These are phyloP conservation scores for Pachyseris speciosa DNA, from an alignment of 64 coral and sea anemone species.

Conservation along the genomic window DNA sequence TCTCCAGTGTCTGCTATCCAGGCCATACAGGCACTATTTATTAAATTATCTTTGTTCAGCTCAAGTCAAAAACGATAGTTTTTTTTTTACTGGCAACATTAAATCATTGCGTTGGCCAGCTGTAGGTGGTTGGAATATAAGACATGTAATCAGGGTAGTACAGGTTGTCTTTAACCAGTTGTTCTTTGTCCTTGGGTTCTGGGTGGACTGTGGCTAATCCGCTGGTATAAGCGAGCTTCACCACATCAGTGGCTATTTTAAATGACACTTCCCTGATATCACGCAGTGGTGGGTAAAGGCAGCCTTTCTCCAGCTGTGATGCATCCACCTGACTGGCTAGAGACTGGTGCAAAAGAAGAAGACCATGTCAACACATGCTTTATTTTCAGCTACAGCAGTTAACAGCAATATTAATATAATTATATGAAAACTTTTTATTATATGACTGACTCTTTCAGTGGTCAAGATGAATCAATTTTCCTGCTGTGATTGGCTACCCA, in stretches of 20 bases:
- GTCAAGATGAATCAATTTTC: too few relatives aligned
- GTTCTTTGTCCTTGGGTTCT: slow-evolving; percentile 89
- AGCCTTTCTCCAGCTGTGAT: slow-evolving; percentile 84
- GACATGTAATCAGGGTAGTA: slow-evolving; percentile 91
- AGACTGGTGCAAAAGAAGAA: slow-evolving; percentile 53
- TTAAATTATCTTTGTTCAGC: too few relatives aligned
- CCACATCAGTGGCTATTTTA: slow-evolving; percentile 70
- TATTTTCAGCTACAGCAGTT: too few relatives aligned
- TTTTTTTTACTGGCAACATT: neutral
- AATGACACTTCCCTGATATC: slow-evolving; percentile 85
- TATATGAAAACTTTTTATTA: too few relatives aligned
- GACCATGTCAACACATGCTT: too few relatives aligned
- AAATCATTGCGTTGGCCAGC: slow-evolving; percentile 66
- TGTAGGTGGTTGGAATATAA: slow-evolving; percentile 86
- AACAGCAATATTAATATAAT: too few relatives aligned
- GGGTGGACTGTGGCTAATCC: slow-evolving; percentile 82
- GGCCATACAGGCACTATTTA: too few relatives aligned
- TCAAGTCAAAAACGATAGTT: too few relatives aligned
- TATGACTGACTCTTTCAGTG: too few relatives aligned
- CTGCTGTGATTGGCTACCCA: too few relatives aligned
- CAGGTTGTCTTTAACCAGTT: slow-evolving; percentile 64
- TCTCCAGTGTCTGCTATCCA: too few relatives aligned
- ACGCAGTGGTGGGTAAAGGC: slow-evolving; percentile 81
- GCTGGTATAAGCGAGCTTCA: slow-evolving; percentile 69
- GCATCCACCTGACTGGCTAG: slow-evolving; percentile 78